Evolutionary conservation across 2,888 invertebrate species (phyloP).

Genomic region (Caenorhabditis macrosperma): DNA sequence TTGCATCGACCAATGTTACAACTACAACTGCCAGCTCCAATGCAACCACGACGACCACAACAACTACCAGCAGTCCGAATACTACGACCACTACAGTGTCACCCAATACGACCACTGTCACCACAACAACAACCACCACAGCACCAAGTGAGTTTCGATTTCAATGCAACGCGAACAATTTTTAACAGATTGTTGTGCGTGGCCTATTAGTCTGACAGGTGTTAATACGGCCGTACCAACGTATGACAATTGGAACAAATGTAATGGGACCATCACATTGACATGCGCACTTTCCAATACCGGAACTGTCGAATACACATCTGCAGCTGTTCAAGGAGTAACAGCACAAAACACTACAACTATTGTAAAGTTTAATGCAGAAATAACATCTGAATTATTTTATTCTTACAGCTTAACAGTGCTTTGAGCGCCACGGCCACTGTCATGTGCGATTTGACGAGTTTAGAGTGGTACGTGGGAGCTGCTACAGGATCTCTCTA

Average conservation of each 20-base stretch:
- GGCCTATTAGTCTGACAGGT: background rate
- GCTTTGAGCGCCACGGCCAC: no score
- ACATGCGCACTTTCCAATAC: background rate
- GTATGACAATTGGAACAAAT: background rate
- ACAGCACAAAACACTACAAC: background rate
- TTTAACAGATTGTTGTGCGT: slow-evolving; percentile 12
- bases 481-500: no score
- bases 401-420: no score
- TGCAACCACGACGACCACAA: slow-evolving; percentile 1
- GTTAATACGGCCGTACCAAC: background rate
- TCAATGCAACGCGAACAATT: no score
- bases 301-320: no score
- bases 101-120: background rate
- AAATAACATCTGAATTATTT: no score
- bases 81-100: background rate
- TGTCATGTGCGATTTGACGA: no score
- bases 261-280: background rate
- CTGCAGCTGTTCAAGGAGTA: background rate
- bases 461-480: no score
- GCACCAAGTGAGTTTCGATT: background rate
- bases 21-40: slow-evolving; percentile 1
- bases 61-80: background rate
- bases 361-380: no score
- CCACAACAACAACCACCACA: background rate
- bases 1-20: background rate